Evolutionary conservation across 2,888 invertebrate genomes (phyloP).

Genomic region (Temnothorax rugatulus): DNA sequence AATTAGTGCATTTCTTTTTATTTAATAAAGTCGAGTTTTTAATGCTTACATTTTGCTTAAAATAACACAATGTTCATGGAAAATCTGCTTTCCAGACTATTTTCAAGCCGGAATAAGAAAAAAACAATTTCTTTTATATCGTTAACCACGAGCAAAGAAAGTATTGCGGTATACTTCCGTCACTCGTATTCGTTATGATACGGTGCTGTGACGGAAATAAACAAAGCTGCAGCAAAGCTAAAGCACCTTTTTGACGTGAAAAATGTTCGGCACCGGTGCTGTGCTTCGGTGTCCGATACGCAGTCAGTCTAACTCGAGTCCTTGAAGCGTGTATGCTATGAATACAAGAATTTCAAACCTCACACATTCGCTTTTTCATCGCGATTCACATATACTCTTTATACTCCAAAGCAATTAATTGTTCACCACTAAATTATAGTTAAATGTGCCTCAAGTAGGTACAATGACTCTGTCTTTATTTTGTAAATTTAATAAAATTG

Average conservation of each 20-base stretch:
- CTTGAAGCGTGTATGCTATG: not conserved
- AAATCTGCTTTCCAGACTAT: not conserved
- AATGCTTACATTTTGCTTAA: not conserved
- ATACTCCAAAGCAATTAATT: not conserved
- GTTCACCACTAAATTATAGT: not conserved
- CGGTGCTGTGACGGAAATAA: too few relatives aligned
- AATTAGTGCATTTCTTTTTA: not conserved
- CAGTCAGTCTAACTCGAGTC: not conserved
- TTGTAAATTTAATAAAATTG: slow-evolving; percentile 10
- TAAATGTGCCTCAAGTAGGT: too few relatives aligned
- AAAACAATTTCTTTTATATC: not conserved
- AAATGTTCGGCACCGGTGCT: not conserved
- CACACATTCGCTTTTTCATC: not conserved
- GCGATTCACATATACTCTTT: not conserved
- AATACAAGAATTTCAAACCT: not conserved
- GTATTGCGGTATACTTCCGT: not conserved
- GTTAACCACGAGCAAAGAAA: not conserved
- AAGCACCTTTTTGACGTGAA: slow-evolving; percentile 3
- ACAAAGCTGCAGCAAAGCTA: not conserved
- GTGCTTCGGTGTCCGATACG: not conserved
- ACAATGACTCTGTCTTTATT: too few relatives aligned
- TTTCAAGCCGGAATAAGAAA: not conserved
- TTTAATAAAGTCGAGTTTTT: not conserved
- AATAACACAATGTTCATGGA: not conserved
- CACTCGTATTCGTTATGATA: not conserved